Percentiles rank a stretch among this genome's conserved stretches.
Evolutionary conservation across 2,113 vertebrate species (phyloP).

Genomic region (Pandion haliaetus): DNA sequence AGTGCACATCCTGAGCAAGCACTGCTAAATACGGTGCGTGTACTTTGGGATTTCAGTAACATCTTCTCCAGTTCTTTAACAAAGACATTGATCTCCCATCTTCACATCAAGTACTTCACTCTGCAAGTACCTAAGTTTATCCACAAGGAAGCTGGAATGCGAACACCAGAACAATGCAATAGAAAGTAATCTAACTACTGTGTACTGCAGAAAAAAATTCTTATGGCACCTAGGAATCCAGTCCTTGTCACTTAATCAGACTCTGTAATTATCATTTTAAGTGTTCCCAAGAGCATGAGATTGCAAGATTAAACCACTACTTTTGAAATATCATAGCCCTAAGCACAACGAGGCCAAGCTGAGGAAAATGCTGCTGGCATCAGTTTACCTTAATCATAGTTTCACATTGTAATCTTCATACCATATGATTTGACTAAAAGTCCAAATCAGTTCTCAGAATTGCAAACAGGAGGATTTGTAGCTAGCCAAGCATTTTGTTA

Average conservation of each 20-base stretch:
- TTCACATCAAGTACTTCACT: not conserved
- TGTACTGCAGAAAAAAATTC: not conserved
- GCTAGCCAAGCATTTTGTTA: not conserved
- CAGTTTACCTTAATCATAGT: not conserved
- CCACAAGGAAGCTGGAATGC: not conserved
- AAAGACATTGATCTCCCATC: not conserved
- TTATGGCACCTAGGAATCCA: not conserved
- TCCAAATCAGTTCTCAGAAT: not conserved
- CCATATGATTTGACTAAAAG: not conserved
- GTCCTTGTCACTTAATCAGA: not conserved
- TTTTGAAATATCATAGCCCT: not conserved
- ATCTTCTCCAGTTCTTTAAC: not conserved
- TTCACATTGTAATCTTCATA: not conserved
- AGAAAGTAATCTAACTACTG: not conserved
- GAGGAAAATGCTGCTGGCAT: not conserved
- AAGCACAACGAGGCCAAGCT: not conserved
- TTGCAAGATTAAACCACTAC: not conserved
- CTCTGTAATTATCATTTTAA: not conserved
- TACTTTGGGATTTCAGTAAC: not conserved
- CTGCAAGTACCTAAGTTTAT: not conserved
- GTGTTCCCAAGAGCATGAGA: not conserved
- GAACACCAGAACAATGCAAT: not conserved
- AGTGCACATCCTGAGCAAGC: not conserved
- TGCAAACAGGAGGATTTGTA: not conserved
- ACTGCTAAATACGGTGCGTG: fast-evolving